Base-by-base conservation (phyloP, 2,797 vertebrate species). In the Rhinogobio ventralis region DNA sequence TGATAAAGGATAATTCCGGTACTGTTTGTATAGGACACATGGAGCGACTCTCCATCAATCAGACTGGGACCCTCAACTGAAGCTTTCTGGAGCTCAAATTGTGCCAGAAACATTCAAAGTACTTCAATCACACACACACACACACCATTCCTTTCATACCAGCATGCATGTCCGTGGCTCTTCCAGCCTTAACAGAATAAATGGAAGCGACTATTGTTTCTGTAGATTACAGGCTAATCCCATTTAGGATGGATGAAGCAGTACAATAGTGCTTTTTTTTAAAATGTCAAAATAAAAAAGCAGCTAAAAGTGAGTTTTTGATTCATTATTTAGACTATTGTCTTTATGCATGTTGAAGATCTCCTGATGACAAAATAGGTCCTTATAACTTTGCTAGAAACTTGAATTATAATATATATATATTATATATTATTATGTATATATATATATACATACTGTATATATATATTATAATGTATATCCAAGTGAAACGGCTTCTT, bases 1-100 rank as follows among this genome's bases (percentile, higher is more conserved):
- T 90, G 91, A 92, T 92, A 91, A 92, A 91, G 90, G 85, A 85
- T 90, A 88, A 92, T 91, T 91, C 91, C 85, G 60, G 83, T 66
- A 85, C 93, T 93, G 87, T 87, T 88, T 82, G 82, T 85, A 84
- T 81, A 85, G 85, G 87, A 82, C 89, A 88, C 89, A 91, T 88
- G 87, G 87, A 86, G 86, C 79, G 85, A 49, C 82, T 84, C 77
- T 85, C 74, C 67, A 20, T 85, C 75, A 82, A 73, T 86, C 87
- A 90, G 85, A 86, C 69, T 88, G 91, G 86, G 89, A 91, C 82
- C 36, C 66, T 78, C 86, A 72, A 83, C 85, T 87, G 85, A 86
- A 57, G 82, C 77, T 88, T 90, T 85, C 66, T 81, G 46, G 45
- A 66, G 86, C 83, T 87, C 82, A 84, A 78, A 73, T 78, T 42